Conservation (phyloP, 2,797 vertebrate genomes). For the Antennarius maculatus region DNA sequence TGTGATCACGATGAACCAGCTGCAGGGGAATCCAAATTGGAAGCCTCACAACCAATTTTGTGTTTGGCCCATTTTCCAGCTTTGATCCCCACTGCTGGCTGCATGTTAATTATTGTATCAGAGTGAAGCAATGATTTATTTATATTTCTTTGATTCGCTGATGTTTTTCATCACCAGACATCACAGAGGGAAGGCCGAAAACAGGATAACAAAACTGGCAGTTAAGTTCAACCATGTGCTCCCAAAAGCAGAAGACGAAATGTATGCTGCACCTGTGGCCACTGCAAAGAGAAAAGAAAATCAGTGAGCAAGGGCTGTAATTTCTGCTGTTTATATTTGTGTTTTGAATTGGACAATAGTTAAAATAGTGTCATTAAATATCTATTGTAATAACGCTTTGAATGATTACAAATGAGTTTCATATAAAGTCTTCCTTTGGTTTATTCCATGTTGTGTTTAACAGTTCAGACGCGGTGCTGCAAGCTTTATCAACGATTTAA, state of each 20-base stretch:
- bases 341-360: too few relatives aligned
- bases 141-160: constrained; percentile 38
- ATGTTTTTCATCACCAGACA: constrained; percentile 48
- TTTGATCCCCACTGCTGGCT: constrained; percentile 44
- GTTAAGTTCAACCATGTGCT: constrained; percentile 15
- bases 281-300: background rate
- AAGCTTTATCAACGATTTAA: too few relatives aligned
- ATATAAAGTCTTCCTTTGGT: too few relatives aligned
- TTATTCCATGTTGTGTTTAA: too few relatives aligned
- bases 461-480: too few relatives aligned
- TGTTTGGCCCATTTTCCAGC: constrained; percentile 43
- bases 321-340: background rate
- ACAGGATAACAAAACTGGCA: constrained; percentile 20
- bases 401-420: too few relatives aligned
- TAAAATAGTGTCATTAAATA: too few relatives aligned
- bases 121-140: constrained; percentile 16
- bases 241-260: constrained; percentile 21
- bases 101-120: constrained; percentile 50
- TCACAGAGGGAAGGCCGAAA: constrained; percentile 35
- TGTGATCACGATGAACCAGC: constrained; percentile 22
- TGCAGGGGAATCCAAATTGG: constrained; percentile 32
- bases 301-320: background rate
- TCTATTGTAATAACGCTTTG: too few relatives aligned
- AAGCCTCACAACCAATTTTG: constrained; percentile 38
- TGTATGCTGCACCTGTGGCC: constrained; percentile 34